Conservation (phyloP, 2,888 invertebrate genomes). For the Synergus laeviventris region DNA sequence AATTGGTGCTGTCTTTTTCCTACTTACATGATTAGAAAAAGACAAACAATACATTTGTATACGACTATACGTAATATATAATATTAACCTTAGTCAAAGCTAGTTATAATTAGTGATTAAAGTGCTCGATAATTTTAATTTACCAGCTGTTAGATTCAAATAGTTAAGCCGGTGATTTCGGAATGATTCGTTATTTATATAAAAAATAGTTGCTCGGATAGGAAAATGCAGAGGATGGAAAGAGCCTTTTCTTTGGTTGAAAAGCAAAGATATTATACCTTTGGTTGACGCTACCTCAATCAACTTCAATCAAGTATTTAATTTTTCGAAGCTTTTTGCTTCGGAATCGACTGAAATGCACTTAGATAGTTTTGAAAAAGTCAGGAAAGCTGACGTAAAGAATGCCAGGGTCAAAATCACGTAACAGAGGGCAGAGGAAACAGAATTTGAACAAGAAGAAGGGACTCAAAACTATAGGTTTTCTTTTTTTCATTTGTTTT, state of each 20-base stretch:
- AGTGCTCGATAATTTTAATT: background rate
- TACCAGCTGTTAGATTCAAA: background rate
- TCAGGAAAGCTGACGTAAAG: constrained; percentile 14
- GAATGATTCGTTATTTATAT: background rate
- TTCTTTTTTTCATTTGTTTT: background rate
- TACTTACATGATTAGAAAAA: too few species aligned
- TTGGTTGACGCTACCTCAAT: too few species aligned
- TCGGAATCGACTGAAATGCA: background rate
- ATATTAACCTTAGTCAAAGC: too few species aligned
- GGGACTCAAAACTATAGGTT: constrained; percentile 13
- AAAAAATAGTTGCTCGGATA: background rate
- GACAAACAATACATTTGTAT: too few species aligned
- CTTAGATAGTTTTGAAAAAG: constrained; percentile 1
- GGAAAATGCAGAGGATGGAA: background rate
- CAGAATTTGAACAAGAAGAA: constrained; percentile 15
- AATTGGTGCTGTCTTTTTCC: too few species aligned
- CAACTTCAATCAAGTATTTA: background rate
- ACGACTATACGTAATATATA: too few species aligned
- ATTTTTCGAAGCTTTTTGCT: background rate
- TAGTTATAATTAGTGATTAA: too few species aligned
- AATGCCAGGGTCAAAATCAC: constrained; percentile 32
- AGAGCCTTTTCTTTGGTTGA: background rate
- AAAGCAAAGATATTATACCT: too few species aligned
- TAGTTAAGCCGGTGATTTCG: background rate
- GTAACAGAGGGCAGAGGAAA: constrained; percentile 26